These are phyloP conservation scores for Osmerus mordax DNA, from an alignment of 2,113 vertebrate species.

Conservation along the genomic window DNA sequence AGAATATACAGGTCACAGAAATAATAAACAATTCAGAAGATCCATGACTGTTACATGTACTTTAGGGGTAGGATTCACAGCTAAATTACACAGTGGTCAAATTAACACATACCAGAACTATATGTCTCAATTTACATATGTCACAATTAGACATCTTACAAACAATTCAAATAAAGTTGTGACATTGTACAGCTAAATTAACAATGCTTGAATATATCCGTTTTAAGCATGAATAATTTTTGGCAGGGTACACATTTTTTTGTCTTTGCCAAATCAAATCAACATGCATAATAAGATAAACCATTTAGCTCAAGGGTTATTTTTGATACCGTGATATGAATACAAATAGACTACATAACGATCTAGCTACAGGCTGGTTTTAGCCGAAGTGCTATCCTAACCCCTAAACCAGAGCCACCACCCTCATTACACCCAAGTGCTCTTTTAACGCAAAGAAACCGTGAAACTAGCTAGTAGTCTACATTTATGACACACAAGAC, in stretches of 20 bases:
- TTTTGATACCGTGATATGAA: no score
- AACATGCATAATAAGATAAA: no score
- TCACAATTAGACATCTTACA: no score
- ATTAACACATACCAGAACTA: no score
- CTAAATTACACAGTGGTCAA: neutral
- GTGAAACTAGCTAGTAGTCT: constrained; percentile 43
- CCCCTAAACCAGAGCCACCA: constrained; percentile 37
- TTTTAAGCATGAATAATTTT: constrained; percentile 34
- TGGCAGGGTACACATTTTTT: neutral
- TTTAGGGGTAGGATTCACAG: neutral
- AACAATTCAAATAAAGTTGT: no score
- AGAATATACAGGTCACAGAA: constrained; percentile 23
- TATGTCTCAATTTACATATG: no score
- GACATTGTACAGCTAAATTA: no score
- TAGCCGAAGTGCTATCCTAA: constrained; percentile 36
- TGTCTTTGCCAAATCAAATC: no score
- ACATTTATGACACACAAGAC: constrained; percentile 25
- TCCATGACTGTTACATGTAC: constrained; percentile 22
- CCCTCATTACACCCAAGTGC: constrained; percentile 47
- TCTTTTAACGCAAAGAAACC: constrained; percentile 55
- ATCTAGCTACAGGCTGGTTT: constrained; percentile 24
- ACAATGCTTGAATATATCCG: neutral
- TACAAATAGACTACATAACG: neutral
- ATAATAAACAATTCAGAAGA: constrained; percentile 37
- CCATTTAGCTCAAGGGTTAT: no score